Conservation (phyloP, 2,888 invertebrate species). For the Cryptosula pallasiana region DNA sequence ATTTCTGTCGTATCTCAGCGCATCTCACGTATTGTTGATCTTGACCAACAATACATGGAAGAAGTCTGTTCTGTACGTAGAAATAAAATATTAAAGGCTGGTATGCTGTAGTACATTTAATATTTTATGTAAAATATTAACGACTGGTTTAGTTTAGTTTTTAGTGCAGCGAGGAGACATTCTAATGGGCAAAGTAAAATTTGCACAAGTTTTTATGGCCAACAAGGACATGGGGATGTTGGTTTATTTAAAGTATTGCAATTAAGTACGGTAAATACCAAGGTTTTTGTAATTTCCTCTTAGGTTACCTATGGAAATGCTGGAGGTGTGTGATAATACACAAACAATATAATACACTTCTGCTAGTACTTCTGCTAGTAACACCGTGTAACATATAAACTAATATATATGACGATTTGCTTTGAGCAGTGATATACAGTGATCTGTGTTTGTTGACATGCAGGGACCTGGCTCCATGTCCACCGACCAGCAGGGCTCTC, state of each 20-base stretch:
- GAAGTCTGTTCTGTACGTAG: neutral
- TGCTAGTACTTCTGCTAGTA: neutral
- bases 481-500: conserved; percentile 32
- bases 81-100: no score
- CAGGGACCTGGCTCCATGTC: neutral
- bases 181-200: no score
- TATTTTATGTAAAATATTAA: no score
- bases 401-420: neutral
- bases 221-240: no score
- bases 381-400: neutral
- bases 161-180: no score
- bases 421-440: neutral
- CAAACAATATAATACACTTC: neutral
- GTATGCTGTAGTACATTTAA: no score
- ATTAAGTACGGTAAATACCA: no score
- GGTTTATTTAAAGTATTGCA: no score
- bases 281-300: no score
- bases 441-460: neutral
- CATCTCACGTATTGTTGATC: neutral
- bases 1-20: neutral
- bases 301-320: neutral
- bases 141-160: no score
- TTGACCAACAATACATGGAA: neutral
- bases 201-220: no score
- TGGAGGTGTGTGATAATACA: neutral